Evolutionary conservation across 1,140 invertebrate species (phyloP).

Genomic region (Papilio helenus): DNA sequence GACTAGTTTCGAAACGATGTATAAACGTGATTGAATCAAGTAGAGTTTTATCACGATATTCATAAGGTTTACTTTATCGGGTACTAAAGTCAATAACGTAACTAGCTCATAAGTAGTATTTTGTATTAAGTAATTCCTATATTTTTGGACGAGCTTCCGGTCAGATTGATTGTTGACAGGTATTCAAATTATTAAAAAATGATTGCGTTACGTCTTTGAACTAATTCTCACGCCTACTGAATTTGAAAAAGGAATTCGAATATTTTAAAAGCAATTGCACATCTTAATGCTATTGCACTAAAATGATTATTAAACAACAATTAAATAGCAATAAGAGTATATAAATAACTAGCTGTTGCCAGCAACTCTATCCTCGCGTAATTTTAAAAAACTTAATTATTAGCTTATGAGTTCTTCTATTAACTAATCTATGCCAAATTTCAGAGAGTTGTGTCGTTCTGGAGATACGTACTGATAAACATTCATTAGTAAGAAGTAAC

Average conservation of each 20-base stretch:
- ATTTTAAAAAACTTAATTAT: too few species aligned
- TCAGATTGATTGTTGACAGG: conserved; percentile 38
- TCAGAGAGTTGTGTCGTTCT: too few species aligned
- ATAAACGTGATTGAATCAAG: conserved; percentile 63
- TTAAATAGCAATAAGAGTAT: too few species aligned
- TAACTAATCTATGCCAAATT: too few species aligned
- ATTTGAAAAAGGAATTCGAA: not conserved
- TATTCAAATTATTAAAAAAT: conserved; percentile 37
- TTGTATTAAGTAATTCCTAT: conserved; percentile 34
- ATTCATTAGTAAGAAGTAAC: too few species aligned
- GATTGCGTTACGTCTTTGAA: conserved; percentile 30
- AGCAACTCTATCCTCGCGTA: too few species aligned
- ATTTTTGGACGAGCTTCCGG: conserved; percentile 32
- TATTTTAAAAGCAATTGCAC: not conserved
- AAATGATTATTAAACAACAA: too few species aligned
- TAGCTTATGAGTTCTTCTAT: too few species aligned
- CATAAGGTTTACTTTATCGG: conserved; percentile 48
- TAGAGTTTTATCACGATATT: conserved; percentile 60
- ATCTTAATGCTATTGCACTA: too few species aligned
- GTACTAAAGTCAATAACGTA: not conserved
- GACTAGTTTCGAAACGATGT: conserved; percentile 67
- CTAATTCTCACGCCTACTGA: conserved; percentile 24
- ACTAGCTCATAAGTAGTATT: conserved; percentile 36
- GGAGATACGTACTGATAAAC: too few species aligned
- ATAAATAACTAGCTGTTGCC: too few species aligned